phyloP scores from a whole-genome alignment of 2,797 vertebrate species.

The Pseudochirops cupreus region DNA sequence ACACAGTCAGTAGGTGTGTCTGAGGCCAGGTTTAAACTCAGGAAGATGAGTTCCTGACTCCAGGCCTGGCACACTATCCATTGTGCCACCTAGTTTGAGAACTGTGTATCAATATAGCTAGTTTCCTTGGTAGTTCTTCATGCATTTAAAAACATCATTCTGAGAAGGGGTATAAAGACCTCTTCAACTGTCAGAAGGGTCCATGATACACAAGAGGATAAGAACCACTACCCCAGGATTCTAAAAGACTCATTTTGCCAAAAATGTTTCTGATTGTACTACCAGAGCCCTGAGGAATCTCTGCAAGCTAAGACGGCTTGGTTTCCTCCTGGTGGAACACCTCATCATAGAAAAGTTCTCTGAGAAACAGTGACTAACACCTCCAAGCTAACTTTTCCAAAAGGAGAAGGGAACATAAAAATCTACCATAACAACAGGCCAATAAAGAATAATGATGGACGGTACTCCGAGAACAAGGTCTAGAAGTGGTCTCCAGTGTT shows the following conservation, averaged over 20 bases:
- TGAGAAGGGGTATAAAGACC: neutral
- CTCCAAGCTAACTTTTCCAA: neutral
- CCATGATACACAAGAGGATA: neutral
- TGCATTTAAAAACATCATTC: neutral
- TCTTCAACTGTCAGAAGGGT: neutral
- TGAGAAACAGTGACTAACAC: slow-evolving; percentile 16
- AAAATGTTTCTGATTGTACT: slow-evolving; percentile 27
- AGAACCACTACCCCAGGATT: neutral
- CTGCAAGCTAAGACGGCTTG: slow-evolving; percentile 49
- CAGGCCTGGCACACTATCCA: neutral
- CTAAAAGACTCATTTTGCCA: neutral
- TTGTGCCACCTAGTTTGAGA: neutral
- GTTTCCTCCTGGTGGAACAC: slow-evolving; percentile 64
- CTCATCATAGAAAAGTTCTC: slow-evolving; percentile 46
- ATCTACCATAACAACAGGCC: neutral
- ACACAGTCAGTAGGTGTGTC: neutral
- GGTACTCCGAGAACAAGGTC: rapidly evolving
- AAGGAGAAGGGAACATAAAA: slow-evolving; percentile 15
- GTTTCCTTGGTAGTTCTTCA: neutral
- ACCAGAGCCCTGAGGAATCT: slow-evolving; percentile 47
- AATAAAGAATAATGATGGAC: neutral
- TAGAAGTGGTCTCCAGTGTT: neutral
- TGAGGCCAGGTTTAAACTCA: neutral
- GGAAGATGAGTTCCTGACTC: neutral
- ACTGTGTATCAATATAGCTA: neutral